A percentile compares a stretch with the other conserved stretches of the same genome.
These are phyloP conservation scores for Drosophila quadrilineata DNA, from an alignment of 1,140 invertebrate species.

Conservation along the genomic window DNA sequence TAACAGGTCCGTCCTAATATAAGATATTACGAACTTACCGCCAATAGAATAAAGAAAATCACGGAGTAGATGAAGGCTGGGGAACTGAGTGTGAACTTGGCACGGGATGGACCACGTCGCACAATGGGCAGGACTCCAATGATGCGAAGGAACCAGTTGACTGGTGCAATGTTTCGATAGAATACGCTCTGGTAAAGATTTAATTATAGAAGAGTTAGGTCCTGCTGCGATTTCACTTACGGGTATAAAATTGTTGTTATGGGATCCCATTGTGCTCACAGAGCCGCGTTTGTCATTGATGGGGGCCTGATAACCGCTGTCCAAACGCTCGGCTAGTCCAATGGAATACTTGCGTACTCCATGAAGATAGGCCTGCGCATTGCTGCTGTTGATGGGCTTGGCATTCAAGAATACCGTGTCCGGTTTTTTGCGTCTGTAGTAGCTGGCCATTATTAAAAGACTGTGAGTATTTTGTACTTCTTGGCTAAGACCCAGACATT, in stretches of 20 bases:
- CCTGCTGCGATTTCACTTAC: constrained; percentile 41
- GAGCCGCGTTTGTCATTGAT: constrained; percentile 53
- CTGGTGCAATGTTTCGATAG: constrained; percentile 84
- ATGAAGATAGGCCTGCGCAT: constrained; percentile 64
- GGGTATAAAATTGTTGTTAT: constrained; percentile 61
- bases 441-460: constrained; percentile 62
- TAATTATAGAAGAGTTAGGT: too few species aligned
- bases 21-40: constrained; percentile 55
- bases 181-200: constrained; percentile 82
- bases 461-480: constrained; percentile 39
- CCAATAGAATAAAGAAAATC: constrained; percentile 82
- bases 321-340: constrained; percentile 66
- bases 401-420: constrained; percentile 73
- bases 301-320: constrained; percentile 52
- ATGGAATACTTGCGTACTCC: constrained; percentile 72
- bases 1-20: not conserved
- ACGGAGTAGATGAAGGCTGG: constrained; percentile 84
- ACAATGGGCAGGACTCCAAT: constrained; percentile 85
- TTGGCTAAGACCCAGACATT: constrained; percentile 43
- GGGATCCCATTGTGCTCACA: constrained; percentile 48
- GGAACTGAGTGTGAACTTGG: constrained; percentile 82
- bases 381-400: constrained; percentile 65
- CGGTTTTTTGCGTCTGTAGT: constrained; percentile 71
- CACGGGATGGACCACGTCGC: constrained; percentile 80
- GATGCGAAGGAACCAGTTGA: constrained; percentile 83